Evolutionary conservation across 2,113 vertebrate species (phyloP).

Genomic region (Nycticorax nycticorax): DNA sequence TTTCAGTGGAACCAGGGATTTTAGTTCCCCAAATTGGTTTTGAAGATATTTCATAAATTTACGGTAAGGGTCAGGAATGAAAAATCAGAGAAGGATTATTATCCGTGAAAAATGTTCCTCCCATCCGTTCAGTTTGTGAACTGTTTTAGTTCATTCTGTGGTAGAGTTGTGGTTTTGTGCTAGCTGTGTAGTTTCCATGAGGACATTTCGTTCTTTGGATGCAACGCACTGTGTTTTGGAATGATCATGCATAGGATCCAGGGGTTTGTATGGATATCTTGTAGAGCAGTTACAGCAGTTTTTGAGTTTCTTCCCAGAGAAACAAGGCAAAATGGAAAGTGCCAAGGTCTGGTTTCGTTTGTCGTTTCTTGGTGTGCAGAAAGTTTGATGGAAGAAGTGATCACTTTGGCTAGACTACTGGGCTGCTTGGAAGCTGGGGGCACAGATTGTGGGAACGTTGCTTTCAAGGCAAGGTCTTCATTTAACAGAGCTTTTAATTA

Average conservation of each 20-base stretch:
- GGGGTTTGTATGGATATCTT: neutral
- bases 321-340: neutral
- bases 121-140: neutral
- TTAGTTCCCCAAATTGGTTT: neutral
- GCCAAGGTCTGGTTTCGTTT: constrained; percentile 34
- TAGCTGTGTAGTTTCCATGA: neutral
- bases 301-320: constrained; percentile 40
- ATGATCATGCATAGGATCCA: neutral
- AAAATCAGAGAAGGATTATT: neutral
- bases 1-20: neutral
- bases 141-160: constrained; percentile 1
- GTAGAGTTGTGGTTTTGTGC: constrained; percentile 15
- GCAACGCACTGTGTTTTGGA: neutral
- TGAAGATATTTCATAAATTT: neutral
- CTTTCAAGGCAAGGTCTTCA: neutral
- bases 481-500: neutral
- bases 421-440: neutral
- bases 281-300: neutral
- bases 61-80: neutral
- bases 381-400: constrained; percentile 14
- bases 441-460: neutral
- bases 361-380: neutral
- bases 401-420: neutral
- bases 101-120: neutral
- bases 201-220: neutral